Percentiles rank a stretch among this genome's conserved stretches.
phyloP scores from a whole-genome alignment of 2,113 vertebrate genomes.

The Nerophis lumbriciformis region DNA sequence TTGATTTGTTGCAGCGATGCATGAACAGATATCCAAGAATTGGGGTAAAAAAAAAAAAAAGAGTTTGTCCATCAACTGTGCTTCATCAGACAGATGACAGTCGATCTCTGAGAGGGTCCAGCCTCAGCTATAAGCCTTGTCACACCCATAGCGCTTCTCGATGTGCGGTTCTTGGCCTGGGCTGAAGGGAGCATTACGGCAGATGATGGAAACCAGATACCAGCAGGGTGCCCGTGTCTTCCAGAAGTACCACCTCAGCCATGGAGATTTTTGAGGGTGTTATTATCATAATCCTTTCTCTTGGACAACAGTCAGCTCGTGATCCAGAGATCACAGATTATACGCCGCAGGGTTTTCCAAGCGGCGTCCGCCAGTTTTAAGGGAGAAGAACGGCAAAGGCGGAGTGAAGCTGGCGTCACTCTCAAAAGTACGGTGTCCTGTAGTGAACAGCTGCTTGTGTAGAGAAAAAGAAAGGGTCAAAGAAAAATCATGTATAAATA shows the following conservation, averaged over 20 bases:
- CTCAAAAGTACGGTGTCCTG: slow-evolving; percentile 36
- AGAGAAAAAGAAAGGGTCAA: slow-evolving; percentile 16
- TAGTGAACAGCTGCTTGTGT: slow-evolving; percentile 15
- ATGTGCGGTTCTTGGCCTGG: slow-evolving; percentile 46
- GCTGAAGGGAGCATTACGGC: slow-evolving; percentile 46
- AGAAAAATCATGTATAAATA: not conserved
- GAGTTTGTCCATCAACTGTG: slow-evolving; percentile 53
- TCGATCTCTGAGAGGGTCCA: slow-evolving; percentile 36
- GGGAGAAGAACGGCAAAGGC: not conserved
- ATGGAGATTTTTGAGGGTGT: slow-evolving; percentile 68
- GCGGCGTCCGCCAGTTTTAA: not conserved
- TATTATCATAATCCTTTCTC: slow-evolving; percentile 71
- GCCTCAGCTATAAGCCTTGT: slow-evolving; percentile 24
- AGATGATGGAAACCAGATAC: slow-evolving; percentile 58
- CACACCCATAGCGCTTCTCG: slow-evolving; percentile 33
- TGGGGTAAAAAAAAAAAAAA: slow-evolving; percentile 5
- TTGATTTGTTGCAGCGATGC: slow-evolving; percentile 28
- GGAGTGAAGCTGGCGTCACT: slow-evolving; percentile 16
- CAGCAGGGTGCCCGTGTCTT: slow-evolving; percentile 68
- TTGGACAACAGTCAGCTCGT: slow-evolving; percentile 11
- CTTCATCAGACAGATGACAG: slow-evolving; percentile 28
- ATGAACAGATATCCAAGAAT: slow-evolving; percentile 37
- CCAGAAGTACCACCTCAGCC: slow-evolving; percentile 69
- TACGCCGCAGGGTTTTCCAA: slow-evolving; percentile 2
- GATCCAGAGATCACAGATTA: slow-evolving; percentile 10